phyloP scores from a whole-genome alignment of 2,797 vertebrate species.

The Aselliscus stoliczkanus region DNA sequence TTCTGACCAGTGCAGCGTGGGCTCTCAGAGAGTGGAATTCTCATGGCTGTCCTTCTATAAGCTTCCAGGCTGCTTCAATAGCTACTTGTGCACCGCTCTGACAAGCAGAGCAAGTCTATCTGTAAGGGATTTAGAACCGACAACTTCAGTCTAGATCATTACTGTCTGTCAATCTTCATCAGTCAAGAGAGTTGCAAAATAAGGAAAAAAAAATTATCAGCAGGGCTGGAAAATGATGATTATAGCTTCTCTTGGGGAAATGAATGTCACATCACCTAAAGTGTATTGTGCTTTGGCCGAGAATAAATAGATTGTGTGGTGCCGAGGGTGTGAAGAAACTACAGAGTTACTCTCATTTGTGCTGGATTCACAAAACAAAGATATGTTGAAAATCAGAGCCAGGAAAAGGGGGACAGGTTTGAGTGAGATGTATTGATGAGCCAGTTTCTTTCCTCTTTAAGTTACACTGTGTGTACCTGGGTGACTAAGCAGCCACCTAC shows the following conservation, averaged over 20 bases:
- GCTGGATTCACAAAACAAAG: neutral
- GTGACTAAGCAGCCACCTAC: neutral
- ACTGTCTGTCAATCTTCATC: conserved; percentile 6
- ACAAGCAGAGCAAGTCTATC: neutral
- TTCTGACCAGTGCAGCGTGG: neutral
- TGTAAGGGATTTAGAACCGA: neutral
- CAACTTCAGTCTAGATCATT: neutral
- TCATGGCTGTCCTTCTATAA: neutral
- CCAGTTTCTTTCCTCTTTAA: neutral
- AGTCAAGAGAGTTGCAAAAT: neutral
- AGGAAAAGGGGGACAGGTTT: neutral
- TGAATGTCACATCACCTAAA: neutral
- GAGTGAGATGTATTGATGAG: neutral
- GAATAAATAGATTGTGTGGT: neutral
- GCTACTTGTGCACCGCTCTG: neutral
- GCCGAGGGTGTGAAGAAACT: neutral
- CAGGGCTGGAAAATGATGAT: neutral
- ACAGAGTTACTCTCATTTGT: neutral
- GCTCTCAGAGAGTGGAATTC: neutral
- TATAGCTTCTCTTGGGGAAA: neutral
- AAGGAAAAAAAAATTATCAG: neutral
- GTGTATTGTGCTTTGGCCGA: neutral
- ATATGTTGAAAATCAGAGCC: neutral
- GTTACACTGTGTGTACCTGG: neutral
- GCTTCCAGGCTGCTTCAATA: neutral